A percentile compares a stretch with the other conserved stretches of the same genome.
These are phyloP conservation scores for Caranx ignobilis DNA, from an alignment of 2,113 vertebrate species.

Conservation along the genomic window DNA sequence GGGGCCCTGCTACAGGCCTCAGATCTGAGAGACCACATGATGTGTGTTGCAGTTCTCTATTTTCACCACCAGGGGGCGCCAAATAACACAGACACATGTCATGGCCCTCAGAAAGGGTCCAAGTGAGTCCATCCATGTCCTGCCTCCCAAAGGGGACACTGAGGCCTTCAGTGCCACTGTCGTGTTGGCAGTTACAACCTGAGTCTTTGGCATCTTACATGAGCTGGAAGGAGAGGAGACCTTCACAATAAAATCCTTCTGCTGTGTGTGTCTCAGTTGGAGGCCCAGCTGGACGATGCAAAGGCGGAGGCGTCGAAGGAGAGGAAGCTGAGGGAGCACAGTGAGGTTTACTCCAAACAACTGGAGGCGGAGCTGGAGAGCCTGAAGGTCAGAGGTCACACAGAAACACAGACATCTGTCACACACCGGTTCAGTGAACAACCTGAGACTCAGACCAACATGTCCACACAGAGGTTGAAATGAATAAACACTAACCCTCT, in stretches of 20 bases:
- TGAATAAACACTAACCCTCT: no score
- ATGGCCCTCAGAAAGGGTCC: no score
- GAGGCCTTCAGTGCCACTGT: no score
- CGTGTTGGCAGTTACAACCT: no score
- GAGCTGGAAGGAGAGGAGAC: background rate
- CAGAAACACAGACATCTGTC: background rate
- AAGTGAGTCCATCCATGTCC: no score
- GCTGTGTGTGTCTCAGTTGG: conserved; percentile 85
- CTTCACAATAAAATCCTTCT: conserved; percentile 44
- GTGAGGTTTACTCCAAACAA: conserved; percentile 92
- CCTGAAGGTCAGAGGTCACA: conserved; percentile 86
- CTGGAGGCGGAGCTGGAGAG: conserved; percentile 92
- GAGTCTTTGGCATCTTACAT: no score
- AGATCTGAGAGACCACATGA: no score
- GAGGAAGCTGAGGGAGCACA: conserved; percentile 94
- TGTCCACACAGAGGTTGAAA: no score
- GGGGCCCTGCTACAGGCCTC: no score
- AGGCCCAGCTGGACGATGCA: conserved; percentile 91
- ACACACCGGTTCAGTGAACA: no score
- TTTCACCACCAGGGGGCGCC: background rate
- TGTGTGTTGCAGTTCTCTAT: background rate
- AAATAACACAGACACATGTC: background rate
- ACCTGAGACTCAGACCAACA: no score
- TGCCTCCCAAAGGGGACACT: no score
- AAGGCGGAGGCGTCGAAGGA: conserved; percentile 93